Conservation (phyloP, 2,797 vertebrate genomes). For the Pantherophis vulpinus region DNA sequence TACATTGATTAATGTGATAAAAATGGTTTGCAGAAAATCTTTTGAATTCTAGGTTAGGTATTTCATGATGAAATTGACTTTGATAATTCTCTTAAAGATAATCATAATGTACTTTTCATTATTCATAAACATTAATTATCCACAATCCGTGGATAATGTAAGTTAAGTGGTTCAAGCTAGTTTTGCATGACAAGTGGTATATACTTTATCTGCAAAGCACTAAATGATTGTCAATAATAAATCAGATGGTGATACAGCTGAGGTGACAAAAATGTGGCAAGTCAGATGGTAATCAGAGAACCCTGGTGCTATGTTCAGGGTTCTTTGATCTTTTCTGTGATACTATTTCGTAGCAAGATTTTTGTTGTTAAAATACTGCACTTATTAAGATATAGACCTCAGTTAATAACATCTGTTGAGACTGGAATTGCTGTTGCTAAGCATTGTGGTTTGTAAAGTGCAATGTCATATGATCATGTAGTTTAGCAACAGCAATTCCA, state of each 20-base stretch:
- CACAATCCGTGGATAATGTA: neutral
- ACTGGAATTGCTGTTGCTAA: neutral
- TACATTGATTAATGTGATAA: neutral
- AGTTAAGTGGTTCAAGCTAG: neutral
- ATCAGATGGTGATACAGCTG: neutral
- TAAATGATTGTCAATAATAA: neutral
- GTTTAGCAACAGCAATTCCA: neutral
- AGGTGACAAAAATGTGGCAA: neutral
- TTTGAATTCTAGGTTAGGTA: neutral
- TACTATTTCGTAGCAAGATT: neutral
- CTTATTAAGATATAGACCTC: neutral
- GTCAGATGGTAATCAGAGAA: neutral
- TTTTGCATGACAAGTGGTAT: neutral
- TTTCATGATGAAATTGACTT: neutral
- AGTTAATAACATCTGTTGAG: neutral
- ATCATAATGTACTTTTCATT: neutral
- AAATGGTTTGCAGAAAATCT: neutral
- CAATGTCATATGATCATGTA: neutral
- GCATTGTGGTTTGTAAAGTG: neutral
- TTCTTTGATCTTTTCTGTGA: neutral
- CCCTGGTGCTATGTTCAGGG: neutral
- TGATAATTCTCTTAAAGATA: neutral
- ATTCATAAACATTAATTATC: neutral
- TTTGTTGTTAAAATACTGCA: neutral
- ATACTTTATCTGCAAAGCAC: neutral